Percentiles rank a stretch among this genome's conserved stretches.
phyloP scores from a whole-genome alignment of 2,113 vertebrate species.

The Sinocyclocheilus grahami region DNA sequence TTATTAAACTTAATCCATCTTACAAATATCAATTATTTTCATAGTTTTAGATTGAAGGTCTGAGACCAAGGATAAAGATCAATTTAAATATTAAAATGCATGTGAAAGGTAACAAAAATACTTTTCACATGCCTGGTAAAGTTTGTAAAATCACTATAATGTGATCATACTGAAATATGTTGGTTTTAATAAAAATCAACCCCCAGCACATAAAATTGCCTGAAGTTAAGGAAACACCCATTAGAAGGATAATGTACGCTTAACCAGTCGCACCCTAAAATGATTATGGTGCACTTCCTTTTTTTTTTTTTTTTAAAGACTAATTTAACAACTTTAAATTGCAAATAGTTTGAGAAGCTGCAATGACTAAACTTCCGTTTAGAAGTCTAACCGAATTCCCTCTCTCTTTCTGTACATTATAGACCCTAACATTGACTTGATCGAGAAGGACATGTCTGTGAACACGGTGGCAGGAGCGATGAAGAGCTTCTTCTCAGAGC shows the following conservation, averaged over 20 bases:
- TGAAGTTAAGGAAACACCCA: background rate
- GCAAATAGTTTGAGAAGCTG: background rate
- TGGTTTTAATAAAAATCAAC: background rate
- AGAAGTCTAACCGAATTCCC: background rate
- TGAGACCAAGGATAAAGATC: background rate
- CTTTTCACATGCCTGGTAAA: background rate
- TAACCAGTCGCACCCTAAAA: background rate
- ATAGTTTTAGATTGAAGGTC: background rate
- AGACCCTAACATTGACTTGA: conserved; percentile 89
- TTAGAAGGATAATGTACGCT: background rate
- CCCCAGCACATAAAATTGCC: background rate
- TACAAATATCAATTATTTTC: no score
- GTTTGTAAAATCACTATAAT: background rate
- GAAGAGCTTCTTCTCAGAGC: conserved; percentile 96
- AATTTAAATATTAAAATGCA: background rate
- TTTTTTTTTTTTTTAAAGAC: background rate
- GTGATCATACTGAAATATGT: background rate
- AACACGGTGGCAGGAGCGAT: conserved; percentile 93
- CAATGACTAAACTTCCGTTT: background rate
- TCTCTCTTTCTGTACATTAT: background rate
- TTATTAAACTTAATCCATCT: no score
- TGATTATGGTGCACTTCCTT: background rate
- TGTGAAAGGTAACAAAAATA: background rate
- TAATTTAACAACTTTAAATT: background rate
- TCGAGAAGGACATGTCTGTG: conserved; percentile 93